Base-by-base conservation (phyloP, 2,113 vertebrate species). In the Indicator indicator region DNA sequence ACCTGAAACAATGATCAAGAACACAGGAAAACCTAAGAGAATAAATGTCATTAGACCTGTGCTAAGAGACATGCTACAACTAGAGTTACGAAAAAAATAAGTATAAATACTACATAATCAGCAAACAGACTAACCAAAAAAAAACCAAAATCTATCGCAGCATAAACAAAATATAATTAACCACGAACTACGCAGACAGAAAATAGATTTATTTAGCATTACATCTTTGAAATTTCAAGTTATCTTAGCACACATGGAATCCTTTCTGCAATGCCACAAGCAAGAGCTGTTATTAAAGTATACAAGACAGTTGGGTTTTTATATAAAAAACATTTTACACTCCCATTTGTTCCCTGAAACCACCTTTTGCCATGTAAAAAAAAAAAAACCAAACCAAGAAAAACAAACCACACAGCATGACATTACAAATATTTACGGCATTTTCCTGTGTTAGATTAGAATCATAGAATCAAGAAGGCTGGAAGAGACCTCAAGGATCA, bases 141-240 rank as follows among this genome's bases (percentile, higher is more conserved):
- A 89, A 97, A 97, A 83, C 74, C n/a, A 95, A 85, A 96, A 96
- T 96, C 98, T 95, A 97, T 52, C 96, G 96, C 96, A 97, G 95
- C 94, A 97, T 97, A 98, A 98, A 98, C 95, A 98, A 97, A 95
- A 90, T 96, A 85, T 94, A 98, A 97, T 97, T 97, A 98, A 98
- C 60, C 96, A 98, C 98, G 97, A 97, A 98, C 95, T 97, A 97
- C 96, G 85, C 91, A 97, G 96, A 98, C 97, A 98, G 97, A 98
- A 98, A 99, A 98, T 96, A 98, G 76, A 23, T 94, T 98, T 98
- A 95, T 98, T 98, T 98, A 98, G 98, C 98, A 98, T 97, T 98
- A 96, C 81, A 98, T 98, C 97, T 98, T 98, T 98, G 97, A 97
- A 98, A 98, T 98, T 98, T 97, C 97, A 98, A 98, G 95, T 97